Evolutionary conservation across 2,888 invertebrate genomes (phyloP).

Genomic region (Tipula vernalis): DNA sequence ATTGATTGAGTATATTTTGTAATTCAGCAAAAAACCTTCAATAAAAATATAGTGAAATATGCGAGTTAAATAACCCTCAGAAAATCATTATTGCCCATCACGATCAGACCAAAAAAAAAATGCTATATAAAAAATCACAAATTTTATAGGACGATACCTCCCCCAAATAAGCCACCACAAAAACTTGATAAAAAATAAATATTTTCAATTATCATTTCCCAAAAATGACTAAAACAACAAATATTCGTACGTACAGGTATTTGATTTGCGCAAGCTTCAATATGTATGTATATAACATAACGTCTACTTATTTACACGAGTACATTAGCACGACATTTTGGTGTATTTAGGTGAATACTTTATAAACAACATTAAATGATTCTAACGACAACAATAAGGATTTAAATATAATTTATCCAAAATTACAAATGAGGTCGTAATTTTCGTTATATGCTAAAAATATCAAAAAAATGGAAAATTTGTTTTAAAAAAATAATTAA

Average conservation of each 20-base stretch:
- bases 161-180: background rate
- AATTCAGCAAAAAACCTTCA: background rate
- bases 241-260: background rate
- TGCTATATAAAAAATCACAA: too few relatives aligned
- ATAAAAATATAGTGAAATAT: background rate
- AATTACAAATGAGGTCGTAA: background rate
- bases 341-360: background rate
- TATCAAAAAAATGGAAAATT: background rate
- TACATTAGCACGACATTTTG: background rate
- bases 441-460: background rate
- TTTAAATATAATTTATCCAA: background rate
- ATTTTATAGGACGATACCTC: too few relatives aligned
- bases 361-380: background rate
- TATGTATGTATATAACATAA: background rate
- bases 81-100: background rate
- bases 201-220: background rate
- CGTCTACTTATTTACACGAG: background rate
- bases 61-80: background rate
- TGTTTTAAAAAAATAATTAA: background rate
- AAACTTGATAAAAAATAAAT: background rate
- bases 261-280: background rate
- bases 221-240: background rate
- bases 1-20: background rate
- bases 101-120: background rate
- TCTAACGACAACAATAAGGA: background rate